Conservation (phyloP, 2,113 vertebrate genomes). For the Circaetus cinerascens region DNA sequence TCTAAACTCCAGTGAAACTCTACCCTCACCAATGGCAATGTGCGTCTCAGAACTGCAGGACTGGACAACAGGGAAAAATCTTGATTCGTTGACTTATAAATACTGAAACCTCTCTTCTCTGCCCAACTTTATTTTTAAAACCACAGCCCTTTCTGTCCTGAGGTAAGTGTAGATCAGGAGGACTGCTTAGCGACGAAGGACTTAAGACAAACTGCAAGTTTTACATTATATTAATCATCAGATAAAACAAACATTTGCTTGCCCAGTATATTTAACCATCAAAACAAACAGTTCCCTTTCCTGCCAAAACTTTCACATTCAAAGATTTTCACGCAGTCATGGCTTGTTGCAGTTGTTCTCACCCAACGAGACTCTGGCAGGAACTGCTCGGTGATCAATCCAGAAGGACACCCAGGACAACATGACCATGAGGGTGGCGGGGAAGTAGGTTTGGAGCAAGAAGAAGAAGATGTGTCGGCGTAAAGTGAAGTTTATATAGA, state of each 20-base stretch:
- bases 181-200: background rate
- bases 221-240: background rate
- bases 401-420: conserved; percentile 95
- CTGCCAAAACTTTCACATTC: background rate
- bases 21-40: background rate
- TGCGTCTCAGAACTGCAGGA: background rate
- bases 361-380: conserved; percentile 93
- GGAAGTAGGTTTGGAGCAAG: conserved; percentile 93
- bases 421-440: conserved; percentile 92
- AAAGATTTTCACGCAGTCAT: background rate
- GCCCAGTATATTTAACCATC: background rate
- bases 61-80: background rate
- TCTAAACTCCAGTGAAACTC: background rate
- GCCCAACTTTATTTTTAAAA: background rate
- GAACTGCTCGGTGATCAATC: conserved; percentile 90
- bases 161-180: background rate
- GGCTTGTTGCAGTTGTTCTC: conserved; percentile 31
- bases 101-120: background rate
- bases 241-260: background rate
- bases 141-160: background rate
- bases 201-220: background rate
- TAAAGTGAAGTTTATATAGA: conserved; percentile 93
- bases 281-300: background rate
- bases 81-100: background rate
- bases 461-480: conserved; percentile 94